Evolutionary conservation across 2,888 invertebrate species (phyloP).

Genomic region (Amaurobius ferox): DNA sequence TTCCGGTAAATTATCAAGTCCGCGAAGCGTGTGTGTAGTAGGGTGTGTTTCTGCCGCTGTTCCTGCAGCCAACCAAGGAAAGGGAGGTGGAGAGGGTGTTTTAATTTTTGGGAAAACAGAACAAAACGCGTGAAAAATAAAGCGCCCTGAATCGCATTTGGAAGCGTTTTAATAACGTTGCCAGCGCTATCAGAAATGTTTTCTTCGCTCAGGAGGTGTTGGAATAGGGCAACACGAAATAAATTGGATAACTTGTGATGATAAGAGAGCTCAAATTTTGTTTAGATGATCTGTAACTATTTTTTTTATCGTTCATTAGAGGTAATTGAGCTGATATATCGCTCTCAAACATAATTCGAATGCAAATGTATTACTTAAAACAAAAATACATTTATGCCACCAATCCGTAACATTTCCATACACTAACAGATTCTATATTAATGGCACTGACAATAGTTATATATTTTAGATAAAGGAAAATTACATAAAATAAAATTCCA

Average conservation of each 20-base stretch:
- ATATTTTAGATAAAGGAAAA: too few relatives aligned
- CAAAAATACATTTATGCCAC: too few relatives aligned
- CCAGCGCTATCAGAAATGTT: neutral
- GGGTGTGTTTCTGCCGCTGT: conserved; percentile 13
- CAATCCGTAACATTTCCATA: too few relatives aligned
- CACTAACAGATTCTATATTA: too few relatives aligned
- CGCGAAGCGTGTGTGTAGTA: conserved; percentile 31
- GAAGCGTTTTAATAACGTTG: neutral
- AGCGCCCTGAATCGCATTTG: neutral
- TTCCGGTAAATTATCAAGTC: conserved; percentile 72
- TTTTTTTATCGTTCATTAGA: too few relatives aligned
- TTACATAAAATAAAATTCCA: too few relatives aligned
- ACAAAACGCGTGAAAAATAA: conserved; percentile 14
- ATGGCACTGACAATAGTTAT: too few relatives aligned
- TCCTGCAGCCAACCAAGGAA: conserved; percentile 1
- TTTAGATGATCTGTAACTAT: too few relatives aligned
- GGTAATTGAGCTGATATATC: too few relatives aligned
- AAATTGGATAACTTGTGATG: neutral
- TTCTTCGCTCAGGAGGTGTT: neutral
- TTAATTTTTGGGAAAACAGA: conserved; percentile 1
- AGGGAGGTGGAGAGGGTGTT: neutral
- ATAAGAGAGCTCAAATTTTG: too few relatives aligned
- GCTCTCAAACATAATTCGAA: too few relatives aligned
- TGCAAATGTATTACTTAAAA: too few relatives aligned
- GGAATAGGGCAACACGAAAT: neutral